A percentile compares a stretch with the other conserved stretches of the same genome.
Conservation (phyloP, 2,797 vertebrate genomes). For the Lepus townsendii region DNA sequence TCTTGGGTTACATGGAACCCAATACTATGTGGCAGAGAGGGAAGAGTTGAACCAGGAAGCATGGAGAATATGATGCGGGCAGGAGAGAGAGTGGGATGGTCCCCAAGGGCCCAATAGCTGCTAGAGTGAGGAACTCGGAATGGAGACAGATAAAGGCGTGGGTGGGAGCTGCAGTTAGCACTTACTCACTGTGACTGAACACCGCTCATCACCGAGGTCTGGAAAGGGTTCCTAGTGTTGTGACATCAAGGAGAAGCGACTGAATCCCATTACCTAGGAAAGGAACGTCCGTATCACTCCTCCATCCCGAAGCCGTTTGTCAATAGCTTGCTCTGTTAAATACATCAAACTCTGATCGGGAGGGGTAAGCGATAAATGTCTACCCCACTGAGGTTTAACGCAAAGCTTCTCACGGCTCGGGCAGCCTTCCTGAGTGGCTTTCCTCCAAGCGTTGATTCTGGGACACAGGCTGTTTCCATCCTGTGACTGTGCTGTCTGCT, state of each 20-base stretch:
- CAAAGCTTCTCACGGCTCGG: not conserved
- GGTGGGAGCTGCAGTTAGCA: not conserved
- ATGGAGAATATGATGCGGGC: slow-evolving; percentile 20
- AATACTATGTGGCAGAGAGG: slow-evolving; percentile 58
- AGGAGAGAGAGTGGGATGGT: not conserved
- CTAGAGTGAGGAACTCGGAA: slow-evolving; percentile 17
- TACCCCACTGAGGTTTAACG: not conserved
- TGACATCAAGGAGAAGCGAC: not conserved
- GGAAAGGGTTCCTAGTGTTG: not conserved
- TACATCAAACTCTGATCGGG: not conserved
- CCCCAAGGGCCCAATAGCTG: not conserved
- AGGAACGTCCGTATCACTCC: not conserved
- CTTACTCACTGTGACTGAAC: not conserved
- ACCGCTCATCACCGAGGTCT: not conserved
- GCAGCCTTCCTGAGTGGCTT: not conserved
- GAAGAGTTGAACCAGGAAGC: slow-evolving; percentile 48
- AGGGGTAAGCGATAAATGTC: not conserved
- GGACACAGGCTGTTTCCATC: not conserved
- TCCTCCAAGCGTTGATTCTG: not conserved
- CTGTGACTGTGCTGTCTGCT: not conserved
- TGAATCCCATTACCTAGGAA: not conserved
- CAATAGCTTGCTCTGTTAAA: not conserved
- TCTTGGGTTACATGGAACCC: slow-evolving; percentile 72
- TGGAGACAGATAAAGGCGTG: not conserved
- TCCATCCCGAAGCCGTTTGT: not conserved